Base-by-base conservation (phyloP, 2,888 invertebrate genomes). In the Caenorhabditis auriculariae region DNA sequence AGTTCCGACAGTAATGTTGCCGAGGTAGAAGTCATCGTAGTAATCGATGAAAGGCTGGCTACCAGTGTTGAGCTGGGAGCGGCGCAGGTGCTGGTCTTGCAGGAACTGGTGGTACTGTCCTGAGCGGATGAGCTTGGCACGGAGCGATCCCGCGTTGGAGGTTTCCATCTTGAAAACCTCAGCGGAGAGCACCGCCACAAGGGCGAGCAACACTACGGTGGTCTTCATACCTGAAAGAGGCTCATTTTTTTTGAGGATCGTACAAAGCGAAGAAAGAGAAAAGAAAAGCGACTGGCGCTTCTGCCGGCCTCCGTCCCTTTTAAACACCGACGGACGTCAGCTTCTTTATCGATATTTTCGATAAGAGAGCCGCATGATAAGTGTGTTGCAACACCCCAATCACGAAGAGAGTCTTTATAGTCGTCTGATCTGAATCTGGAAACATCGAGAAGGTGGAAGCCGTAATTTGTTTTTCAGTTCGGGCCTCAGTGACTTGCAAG, bases 1-100 rank as follows among this genome's bases (percentile, higher is more conserved):
- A 23, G 76, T 75, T 66, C 76, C 76, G 47, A 76, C 56, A 51
- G 74, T 69, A 66, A 75, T 73, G 68, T 74, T 69, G 59, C 75
- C 76, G 54, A 76, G 72, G 62, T 76, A 76, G 74, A 76, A 76
- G 66, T 75, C 74, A 53, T 75, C 75, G 45, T 48, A 74, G 54
- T 73, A 76, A 61, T 75, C 75, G 56, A 74, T 42, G 69, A 73
- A 73, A 28, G 73, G 73, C 56, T 73, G 70, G n/a, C 53, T 55
- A 21, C 69, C 73, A 15, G 62, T 32, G 51, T 56, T 57, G 29
- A 65, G 56, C 39, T 61, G 55, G 43, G 57, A n/a, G 17, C 66
- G 58, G 43, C 43, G 27, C n/a, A 51, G 49, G 42, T 57, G 53
- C 46, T 53, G 39, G 19, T 42, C 21, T 32, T 47, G 52, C 17